phyloP scores from a whole-genome alignment of 2,888 invertebrate species.

The Drosophila rubida region DNA sequence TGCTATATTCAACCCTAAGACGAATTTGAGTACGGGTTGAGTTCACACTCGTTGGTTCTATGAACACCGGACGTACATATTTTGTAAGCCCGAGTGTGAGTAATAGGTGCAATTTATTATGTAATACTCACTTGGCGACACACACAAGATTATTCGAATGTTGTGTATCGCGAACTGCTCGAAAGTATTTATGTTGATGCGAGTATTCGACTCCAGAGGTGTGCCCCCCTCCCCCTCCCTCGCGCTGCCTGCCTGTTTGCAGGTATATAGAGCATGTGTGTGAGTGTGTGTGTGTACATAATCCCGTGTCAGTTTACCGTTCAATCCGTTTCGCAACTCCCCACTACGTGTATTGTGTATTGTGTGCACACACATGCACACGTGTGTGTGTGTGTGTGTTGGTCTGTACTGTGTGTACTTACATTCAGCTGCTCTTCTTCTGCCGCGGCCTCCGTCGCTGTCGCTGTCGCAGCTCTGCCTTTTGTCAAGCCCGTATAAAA shows the following conservation, averaged over 20 bases:
- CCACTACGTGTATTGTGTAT: slow-evolving; percentile 33
- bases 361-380: slow-evolving; percentile 14
- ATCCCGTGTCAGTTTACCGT: slow-evolving; percentile 61
- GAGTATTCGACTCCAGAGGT: slow-evolving; percentile 15
- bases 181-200: slow-evolving; percentile 17
- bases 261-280: background rate
- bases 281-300: slow-evolving; percentile 15
- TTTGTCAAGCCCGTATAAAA: slow-evolving; percentile 37
- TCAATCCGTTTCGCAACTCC: slow-evolving; percentile 68
- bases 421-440: slow-evolving; percentile 43
- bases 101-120: background rate
- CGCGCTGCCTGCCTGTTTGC: background rate
- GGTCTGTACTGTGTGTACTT: background rate
- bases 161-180: slow-evolving; percentile 14
- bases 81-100: background rate
- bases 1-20: background rate
- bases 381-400: background rate
- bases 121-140: background rate
- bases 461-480: slow-evolving; percentile 23
- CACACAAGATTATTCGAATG: slow-evolving; percentile 14
- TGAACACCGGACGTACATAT: background rate
- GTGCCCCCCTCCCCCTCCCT: background rate
- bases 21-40: background rate
- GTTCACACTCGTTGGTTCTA: background rate
- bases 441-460: slow-evolving; percentile 20